Evolutionary conservation across 1,140 invertebrate genomes (phyloP), one percentile per base, ranked within the genome.

Genomic region (Lepeophtheirus salmonis): DNA sequence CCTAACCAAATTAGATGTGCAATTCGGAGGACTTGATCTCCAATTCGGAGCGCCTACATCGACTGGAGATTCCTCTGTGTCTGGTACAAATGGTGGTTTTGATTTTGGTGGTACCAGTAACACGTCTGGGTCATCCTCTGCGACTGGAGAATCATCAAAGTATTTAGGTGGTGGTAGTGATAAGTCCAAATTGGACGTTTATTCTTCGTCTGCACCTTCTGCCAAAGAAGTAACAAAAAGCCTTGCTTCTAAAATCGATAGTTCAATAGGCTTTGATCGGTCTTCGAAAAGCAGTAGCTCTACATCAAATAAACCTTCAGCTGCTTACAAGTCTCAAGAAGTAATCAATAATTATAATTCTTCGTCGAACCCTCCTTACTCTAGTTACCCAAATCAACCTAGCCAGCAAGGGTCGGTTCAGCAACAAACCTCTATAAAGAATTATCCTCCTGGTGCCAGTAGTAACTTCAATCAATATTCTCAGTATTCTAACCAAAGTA

Each of bases 11-110:
- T 76, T 96, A 56, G 89, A 92, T 74, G 87, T 94, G 51, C 88
- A 94, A 72, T 96, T 96, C 73, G 90, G 90, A 52, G 87, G 80
- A 14, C 73, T 92, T 63, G 89, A 92, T 67, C 86, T 90, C 2
- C 59, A 61, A 30, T 54, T 56, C 4, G 59, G 50, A 21, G 53
- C 20, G 16, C 16, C 10, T 25, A n/a, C n/a, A n/a, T n/a, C n/a
- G n/a, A n/a, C 50, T 6, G 30, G 30, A 10, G 30, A n/a, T 41
- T 51, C 50, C 6, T 12, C 50, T 12, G 50, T 51, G 12, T 16
- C 16, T 24, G 12, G 12, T 14, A 21, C 4, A 6, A 17, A n/a
- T 52, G 12, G 12, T 13, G 53, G 53, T 6, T 55, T 55, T 24
- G 53, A 55, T 25, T 55, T 55, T 22, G 12, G 17, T 25, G 23